Percentiles rank a stretch among this genome's conserved stretches.
Evolutionary conservation across 2,113 vertebrate genomes (phyloP).

Genomic region (Petrocephalus microphthalmus): DNA sequence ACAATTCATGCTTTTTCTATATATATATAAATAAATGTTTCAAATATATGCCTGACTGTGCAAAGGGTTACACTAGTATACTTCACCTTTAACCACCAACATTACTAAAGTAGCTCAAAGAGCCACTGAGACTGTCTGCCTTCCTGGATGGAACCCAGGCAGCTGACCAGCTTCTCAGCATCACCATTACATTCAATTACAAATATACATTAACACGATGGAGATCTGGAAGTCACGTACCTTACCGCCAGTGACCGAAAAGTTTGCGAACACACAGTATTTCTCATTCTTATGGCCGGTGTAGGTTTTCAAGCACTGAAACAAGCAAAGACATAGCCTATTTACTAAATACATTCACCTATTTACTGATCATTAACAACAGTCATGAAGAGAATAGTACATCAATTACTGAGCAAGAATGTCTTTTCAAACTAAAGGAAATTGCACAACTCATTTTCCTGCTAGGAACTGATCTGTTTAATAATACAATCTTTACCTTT

Average conservation of each 20-base stretch:
- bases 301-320: slow-evolving; percentile 95
- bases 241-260: slow-evolving; percentile 96
- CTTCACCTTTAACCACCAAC: neutral
- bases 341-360: too few species aligned
- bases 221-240: slow-evolving; percentile 48
- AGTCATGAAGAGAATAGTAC: neutral
- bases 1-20: too few species aligned
- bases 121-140: neutral
- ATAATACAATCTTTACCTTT: slow-evolving; percentile 65
- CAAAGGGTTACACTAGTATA: too few species aligned
- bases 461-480: neutral
- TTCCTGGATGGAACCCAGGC: neutral
- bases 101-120: too few species aligned
- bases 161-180: neutral
- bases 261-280: slow-evolving; percentile 98
- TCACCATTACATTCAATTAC: neutral
- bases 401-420: neutral
- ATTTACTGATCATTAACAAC: neutral
- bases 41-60: too few species aligned
- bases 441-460: neutral
- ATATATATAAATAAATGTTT: too few species aligned
- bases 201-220: neutral
- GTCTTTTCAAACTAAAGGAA: neutral
- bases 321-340: neutral
- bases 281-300: slow-evolving; percentile 98